Conservation (phyloP, 2,888 invertebrate species). For the Molorchus minor region DNA sequence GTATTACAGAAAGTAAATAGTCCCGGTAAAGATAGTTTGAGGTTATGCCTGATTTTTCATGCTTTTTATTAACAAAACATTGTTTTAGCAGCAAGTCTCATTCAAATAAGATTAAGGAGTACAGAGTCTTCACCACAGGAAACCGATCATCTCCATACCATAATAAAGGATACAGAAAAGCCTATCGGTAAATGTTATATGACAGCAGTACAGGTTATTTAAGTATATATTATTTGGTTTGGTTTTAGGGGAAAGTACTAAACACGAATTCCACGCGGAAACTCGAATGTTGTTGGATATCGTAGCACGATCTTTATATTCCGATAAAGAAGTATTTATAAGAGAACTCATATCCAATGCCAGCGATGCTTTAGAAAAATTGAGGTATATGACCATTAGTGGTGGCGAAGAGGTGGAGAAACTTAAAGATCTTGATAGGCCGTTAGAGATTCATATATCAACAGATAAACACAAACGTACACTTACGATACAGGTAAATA, state of each 20-base stretch:
- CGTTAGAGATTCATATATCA: constrained; percentile 86
- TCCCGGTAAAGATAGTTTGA: constrained; percentile 29
- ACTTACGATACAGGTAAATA: constrained; percentile 84
- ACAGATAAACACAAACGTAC: constrained; percentile 88
- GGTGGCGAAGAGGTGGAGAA: constrained; percentile 62
- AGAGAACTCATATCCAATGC: constrained; percentile 96
- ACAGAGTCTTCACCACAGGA: constrained; percentile 57
- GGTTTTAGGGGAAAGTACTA: constrained; percentile 66
- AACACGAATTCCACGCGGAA: constrained; percentile 96
- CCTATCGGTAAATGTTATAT: constrained; percentile 62
- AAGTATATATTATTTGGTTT: background rate
- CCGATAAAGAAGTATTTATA: constrained; percentile 97
- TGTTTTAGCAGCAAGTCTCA: constrained; percentile 24
- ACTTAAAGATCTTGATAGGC: constrained; percentile 69
- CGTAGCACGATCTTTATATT: constrained; percentile 96
- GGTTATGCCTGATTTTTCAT: constrained; percentile 24
- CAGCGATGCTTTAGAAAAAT: constrained; percentile 96
- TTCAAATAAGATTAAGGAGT: constrained; percentile 35
- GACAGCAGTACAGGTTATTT: constrained; percentile 7
- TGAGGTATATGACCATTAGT: constrained; percentile 79
- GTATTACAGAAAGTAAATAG: background rate
- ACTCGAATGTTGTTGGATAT: constrained; percentile 95
- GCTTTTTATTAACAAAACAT: constrained; percentile 12
- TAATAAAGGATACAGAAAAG: constrained; percentile 71
- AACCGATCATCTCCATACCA: constrained; percentile 67